These are phyloP conservation scores for Luperina testacea DNA, from an alignment of 2,888 invertebrate species.

Conservation along the genomic window DNA sequence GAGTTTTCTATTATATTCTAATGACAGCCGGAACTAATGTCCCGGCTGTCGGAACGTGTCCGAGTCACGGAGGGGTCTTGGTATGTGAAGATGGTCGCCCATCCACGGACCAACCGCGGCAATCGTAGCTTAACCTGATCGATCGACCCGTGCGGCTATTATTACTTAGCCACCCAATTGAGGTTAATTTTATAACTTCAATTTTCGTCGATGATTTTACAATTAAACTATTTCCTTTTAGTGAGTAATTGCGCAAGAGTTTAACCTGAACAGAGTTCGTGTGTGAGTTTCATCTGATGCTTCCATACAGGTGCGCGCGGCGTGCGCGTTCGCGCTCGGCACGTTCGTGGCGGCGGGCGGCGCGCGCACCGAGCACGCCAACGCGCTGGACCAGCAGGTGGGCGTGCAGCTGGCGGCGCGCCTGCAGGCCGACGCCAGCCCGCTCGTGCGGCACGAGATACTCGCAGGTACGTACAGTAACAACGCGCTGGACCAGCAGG, in stretches of 20 bases:
- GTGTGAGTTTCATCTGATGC: neutral
- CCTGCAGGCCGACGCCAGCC: slow-evolving; percentile 95
- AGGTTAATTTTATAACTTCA: neutral
- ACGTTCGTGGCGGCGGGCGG: slow-evolving; percentile 97
- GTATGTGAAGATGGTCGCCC: no score
- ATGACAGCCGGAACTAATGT: no score
- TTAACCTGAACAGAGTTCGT: neutral
- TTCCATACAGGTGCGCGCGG: slow-evolving; percentile 93
- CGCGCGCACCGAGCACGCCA: slow-evolving; percentile 97
- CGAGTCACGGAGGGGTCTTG: no score
- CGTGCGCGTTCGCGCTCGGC: slow-evolving; percentile 98
- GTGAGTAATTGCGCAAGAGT: neutral
- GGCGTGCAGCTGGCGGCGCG: slow-evolving; percentile 96
- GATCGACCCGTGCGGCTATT: no score
- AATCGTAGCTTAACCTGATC: no score
- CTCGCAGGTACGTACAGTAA: slow-evolving; percentile 91
- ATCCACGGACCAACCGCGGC: no score
- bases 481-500: no score
- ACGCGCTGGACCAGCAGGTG: slow-evolving; percentile 97
- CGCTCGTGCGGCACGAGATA: slow-evolving; percentile 96
- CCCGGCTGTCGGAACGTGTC: no score
- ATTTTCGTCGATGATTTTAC: neutral
- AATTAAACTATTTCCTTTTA: neutral
- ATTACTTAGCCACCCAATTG: neutral
- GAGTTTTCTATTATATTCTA: no score